These are phyloP conservation scores for Pammene fasciana DNA, from an alignment of 2,888 invertebrate genomes.

Conservation along the genomic window DNA sequence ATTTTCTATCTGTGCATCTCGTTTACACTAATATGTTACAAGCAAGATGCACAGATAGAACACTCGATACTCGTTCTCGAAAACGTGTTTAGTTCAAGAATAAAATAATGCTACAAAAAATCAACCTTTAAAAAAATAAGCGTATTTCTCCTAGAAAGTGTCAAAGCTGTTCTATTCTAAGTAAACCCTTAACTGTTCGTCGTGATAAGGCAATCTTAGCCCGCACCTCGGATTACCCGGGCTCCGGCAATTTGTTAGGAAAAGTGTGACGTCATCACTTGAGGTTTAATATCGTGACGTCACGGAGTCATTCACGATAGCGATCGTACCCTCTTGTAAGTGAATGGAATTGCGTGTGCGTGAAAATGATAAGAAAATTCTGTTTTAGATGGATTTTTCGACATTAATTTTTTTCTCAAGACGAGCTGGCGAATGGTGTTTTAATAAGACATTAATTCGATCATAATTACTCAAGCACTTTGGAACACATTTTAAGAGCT, in stretches of 20 bases:
- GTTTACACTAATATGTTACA: too few species aligned
- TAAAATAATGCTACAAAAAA: too few species aligned
- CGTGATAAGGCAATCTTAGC: slow-evolving; percentile 41
- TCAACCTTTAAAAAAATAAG: too few species aligned
- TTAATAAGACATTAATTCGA: too few species aligned
- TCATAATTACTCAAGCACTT: too few species aligned
- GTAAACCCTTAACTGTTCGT: slow-evolving; percentile 25
- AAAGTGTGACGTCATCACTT: slow-evolving; percentile 37
- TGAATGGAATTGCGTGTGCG: neutral
- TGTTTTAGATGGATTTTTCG: neutral
- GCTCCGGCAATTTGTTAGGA: slow-evolving; percentile 31
- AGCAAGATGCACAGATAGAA: too few species aligned
- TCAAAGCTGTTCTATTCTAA: slow-evolving; percentile 6
- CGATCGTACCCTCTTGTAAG: neutral
- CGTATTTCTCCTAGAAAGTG: neutral
- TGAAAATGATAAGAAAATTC: neutral
- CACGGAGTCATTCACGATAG: neutral
- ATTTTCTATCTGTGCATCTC: too few species aligned
- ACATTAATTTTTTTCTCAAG: too few species aligned
- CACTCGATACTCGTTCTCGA: too few species aligned
- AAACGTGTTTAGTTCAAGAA: too few species aligned
- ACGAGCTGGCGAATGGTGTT: too few species aligned
- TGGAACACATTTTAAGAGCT: too few species aligned
- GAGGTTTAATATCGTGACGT: slow-evolving; percentile 29
- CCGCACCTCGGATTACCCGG: slow-evolving; percentile 33